Conservation (phyloP, 2,888 invertebrate genomes). For the Xylocampa areola region DNA sequence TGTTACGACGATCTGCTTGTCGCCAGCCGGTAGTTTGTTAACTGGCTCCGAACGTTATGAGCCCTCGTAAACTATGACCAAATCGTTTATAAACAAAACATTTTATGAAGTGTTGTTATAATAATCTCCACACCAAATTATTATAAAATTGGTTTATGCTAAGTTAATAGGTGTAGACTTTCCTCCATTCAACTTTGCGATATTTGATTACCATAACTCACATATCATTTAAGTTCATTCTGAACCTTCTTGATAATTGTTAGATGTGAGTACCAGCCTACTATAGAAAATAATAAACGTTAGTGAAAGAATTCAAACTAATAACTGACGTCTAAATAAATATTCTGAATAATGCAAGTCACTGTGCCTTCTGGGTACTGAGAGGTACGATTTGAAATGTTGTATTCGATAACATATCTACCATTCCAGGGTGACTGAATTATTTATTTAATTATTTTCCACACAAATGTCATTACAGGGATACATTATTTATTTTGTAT, state of each 20-base stretch:
- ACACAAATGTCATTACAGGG: too few species aligned
- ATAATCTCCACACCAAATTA: slow-evolving; percentile 56
- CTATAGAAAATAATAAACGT: too few species aligned
- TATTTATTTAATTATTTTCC: too few species aligned
- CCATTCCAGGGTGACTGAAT: too few species aligned
- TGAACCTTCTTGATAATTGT: neutral
- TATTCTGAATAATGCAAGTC: too few species aligned
- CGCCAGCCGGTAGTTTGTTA: slow-evolving; percentile 84
- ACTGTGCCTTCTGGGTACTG: too few species aligned
- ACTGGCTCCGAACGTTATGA: slow-evolving; percentile 82
- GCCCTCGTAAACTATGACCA: slow-evolving; percentile 82
- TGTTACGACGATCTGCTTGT: slow-evolving; percentile 84
- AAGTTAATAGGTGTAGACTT: slow-evolving; percentile 25
- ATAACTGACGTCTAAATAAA: too few species aligned
- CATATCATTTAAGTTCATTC: neutral
- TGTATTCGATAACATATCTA: too few species aligned
- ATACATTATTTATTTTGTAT: too few species aligned
- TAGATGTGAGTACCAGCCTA: too few species aligned
- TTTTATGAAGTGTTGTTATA: slow-evolving; percentile 74
- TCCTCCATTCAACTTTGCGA: slow-evolving; percentile 2
- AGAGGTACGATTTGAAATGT: too few species aligned
- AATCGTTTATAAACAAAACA: slow-evolving; percentile 81
- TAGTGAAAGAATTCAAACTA: too few species aligned
- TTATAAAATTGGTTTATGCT: slow-evolving; percentile 59
- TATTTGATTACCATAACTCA: slow-evolving; percentile 1